Evolutionary conservation across 2,888 invertebrate species (phyloP), one percentile per base, ranked within the genome.

Genomic region (Peribatodes rhomboidaria): DNA sequence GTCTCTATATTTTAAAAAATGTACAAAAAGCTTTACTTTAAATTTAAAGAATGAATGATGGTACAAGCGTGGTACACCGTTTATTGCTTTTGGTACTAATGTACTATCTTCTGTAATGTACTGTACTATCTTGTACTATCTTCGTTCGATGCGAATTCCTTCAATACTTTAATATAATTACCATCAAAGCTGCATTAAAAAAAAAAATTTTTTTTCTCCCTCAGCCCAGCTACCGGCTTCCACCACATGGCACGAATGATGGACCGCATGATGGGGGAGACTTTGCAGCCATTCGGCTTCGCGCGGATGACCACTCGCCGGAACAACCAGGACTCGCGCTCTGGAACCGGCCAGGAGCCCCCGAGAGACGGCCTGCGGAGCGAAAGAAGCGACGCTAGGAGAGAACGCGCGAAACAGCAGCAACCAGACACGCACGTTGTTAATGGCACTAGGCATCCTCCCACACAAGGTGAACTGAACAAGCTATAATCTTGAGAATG

Each of bases 221-320:
- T 0, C 85, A 95, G 95, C 77, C 94, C 95, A 53, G 91, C 94
- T 50, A 90, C 94, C 57, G 92, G 94, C 46, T 94, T 96, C 69
- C 95, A 95, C 75, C 96, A 95, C 76, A 95, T 96, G 94, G 95
- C 96, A 54, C 91, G 95, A 55, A 95, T 96, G 95, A 96, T 96
- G 96, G 96, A 96, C 80, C 95, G 96, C 1, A 92, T 96, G 82
- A 95, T 96, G 84, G 86, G 94, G 62, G 95, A 96, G 75, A 95
- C 95, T 61, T 91, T 95, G 72, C 94, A 95, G 70, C 95, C 96
- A 27, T 95, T 95, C 77, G 94, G 95, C 42, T 95, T 94, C 81
- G 95, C 95, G 33, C 94, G 95, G 80, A 94, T 95, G 84, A 94
- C 95, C 37, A 90, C 95, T 9, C 94, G 94, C 59, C 89, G 94